Evolutionary conservation across 2,888 invertebrate species (phyloP), one percentile per base, ranked within the genome.

Genomic region (Adelphocoris suturalis): DNA sequence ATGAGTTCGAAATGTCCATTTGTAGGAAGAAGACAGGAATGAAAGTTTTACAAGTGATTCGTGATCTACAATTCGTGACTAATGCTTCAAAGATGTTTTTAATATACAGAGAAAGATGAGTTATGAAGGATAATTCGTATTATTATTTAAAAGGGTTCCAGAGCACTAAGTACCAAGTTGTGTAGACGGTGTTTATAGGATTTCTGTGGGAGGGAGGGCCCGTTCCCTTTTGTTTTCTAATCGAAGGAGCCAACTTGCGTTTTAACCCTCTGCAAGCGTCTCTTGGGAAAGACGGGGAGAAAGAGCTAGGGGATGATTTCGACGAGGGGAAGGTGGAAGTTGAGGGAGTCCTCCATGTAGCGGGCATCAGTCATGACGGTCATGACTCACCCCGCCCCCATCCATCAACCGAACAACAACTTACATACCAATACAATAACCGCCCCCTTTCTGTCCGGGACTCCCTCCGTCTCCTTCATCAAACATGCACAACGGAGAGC

Each of bases 371-470:
- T 88, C 88, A 88, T 88, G 88, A 88, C 88, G 78, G 88, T 88
- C 88, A 88, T 88, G 88, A 88, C 88, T 88, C 88, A 80, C 88
- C 78, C 88, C 19, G 14, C 76, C 28, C 78, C 55, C n/a, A 88
- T 88, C 88, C 88, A 88, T 88, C 88, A 88, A 88, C 78, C 23
- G 88, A 88, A 88, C 88, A 88, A 88, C 88, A 88, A 88, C 88
- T 88, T 89, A 89, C 89, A 89, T 89, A 89, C 89, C 89, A 89
- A 89, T 89, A 89, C 89, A 89, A 89, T 89, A 89, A 89, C 89
- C 81, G 37, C 28, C 82, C 75, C 28, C 82, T 37, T 16, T 80
- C 81, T 16, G n/a, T 37, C 7, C 3, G 37, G 37, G 3, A 0
- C 37, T 7, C 57, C 68, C 61, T 23, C 68, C 80, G 76, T 88